phyloP scores from a whole-genome alignment of 30 jellyfish, hydroid and myxozoan species.

The Haliclystus octoradiatus region DNA sequence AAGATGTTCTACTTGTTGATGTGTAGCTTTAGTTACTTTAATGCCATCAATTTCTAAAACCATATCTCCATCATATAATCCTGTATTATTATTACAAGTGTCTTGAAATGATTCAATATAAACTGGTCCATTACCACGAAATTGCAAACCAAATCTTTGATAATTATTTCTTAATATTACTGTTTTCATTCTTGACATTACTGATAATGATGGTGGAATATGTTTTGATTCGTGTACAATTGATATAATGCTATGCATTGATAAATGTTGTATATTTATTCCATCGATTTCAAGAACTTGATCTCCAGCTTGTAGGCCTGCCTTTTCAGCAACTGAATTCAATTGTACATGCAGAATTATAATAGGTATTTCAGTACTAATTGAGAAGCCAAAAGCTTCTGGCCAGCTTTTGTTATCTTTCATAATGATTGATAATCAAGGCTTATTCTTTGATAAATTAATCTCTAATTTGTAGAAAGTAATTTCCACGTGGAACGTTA shows the following conservation, averaged over 20 bases:
- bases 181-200: slow-evolving; percentile 52
- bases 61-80: slow-evolving; percentile 62
- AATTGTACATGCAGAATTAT: slow-evolving; percentile 36
- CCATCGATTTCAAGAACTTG: slow-evolving; percentile 49
- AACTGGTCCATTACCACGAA: slow-evolving; percentile 53
- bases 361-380: slow-evolving; percentile 69
- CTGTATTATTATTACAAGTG: slow-evolving; percentile 42
- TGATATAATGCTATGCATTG: slow-evolving; percentile 28
- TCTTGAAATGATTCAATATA: slow-evolving; percentile 26
- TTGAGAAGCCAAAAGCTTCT: slow-evolving; percentile 58
- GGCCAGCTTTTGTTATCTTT: slow-evolving; percentile 66
- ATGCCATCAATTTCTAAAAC: slow-evolving; percentile 46
- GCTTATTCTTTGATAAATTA: not conserved
- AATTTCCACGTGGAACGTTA: not conserved
- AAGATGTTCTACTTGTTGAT: slow-evolving; percentile 10
- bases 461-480: not conserved
- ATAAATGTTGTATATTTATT: slow-evolving; percentile 32
- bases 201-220: slow-evolving; percentile 67
- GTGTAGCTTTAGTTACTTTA: slow-evolving; percentile 22
- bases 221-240: slow-evolving; percentile 38
- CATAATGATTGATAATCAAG: not conserved
- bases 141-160: slow-evolving; percentile 22
- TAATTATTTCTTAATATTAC: slow-evolving; percentile 31
- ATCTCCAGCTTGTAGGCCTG: slow-evolving; percentile 78
- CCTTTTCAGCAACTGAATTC: slow-evolving; percentile 61